Evolutionary conservation across 2,888 invertebrate genomes (phyloP).

Genomic region (Scaptomyza parva): DNA sequence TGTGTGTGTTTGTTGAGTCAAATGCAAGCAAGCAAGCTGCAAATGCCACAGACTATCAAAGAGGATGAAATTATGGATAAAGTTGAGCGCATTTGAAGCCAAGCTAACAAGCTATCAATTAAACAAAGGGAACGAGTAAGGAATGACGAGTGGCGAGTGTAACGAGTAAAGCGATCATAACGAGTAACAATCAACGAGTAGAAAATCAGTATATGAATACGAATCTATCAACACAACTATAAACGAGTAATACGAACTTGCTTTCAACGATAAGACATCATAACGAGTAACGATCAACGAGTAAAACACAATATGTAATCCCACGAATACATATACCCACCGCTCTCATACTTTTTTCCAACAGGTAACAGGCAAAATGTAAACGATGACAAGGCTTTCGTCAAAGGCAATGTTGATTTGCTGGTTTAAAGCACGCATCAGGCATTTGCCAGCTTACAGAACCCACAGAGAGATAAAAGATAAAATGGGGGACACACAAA

Average conservation of each 20-base stretch:
- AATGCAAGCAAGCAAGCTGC: slow-evolving; percentile 3
- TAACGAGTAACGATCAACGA: background rate
- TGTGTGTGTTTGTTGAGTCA: background rate
- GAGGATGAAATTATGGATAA: background rate
- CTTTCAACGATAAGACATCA: too few relatives aligned
- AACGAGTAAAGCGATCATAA: background rate
- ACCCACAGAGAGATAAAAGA: slow-evolving; percentile 44
- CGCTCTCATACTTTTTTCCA: background rate
- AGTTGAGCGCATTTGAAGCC: background rate
- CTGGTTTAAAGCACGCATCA: slow-evolving; percentile 35
- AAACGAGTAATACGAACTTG: too few relatives aligned
- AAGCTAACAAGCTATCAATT: too few relatives aligned
- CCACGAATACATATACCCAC: background rate
- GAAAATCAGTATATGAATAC: too few relatives aligned
- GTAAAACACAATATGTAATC: too few relatives aligned
- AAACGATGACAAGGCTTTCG: background rate
- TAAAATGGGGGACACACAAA: slow-evolving; percentile 2
- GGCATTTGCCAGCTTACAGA: slow-evolving; percentile 36
- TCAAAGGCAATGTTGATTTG: slow-evolving; percentile 37
- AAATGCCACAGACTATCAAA: slow-evolving; percentile 3
- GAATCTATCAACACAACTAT: too few relatives aligned
- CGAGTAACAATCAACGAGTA: background rate
- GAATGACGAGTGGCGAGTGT: background rate
- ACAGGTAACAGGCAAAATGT: background rate
- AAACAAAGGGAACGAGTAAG: background rate